Evolutionary conservation across 2,113 vertebrate species (phyloP), one percentile per base, ranked within the genome.

Genomic region (Cynopterus brachyotis): DNA sequence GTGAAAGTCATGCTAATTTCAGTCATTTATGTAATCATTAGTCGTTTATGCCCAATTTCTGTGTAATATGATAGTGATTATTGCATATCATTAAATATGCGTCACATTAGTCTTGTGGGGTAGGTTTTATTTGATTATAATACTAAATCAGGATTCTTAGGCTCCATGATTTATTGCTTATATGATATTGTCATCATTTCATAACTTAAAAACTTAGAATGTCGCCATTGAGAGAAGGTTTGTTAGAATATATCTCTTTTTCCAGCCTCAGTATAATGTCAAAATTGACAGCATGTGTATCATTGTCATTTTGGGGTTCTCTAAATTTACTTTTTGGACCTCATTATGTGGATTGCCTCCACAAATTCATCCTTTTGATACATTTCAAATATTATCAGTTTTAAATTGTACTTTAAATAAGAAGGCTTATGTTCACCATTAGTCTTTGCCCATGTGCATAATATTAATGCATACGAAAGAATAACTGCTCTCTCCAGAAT

Each of bases 1-100:
- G 75, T 69, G 45, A 91, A 96, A 96, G 45, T 88, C 91, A 70
- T 59, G 55, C 53, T 95, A 91, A 95, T 94, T 95, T 94, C 59
- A 90, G 69, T 75, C 75, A 89, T 94, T 95, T 87, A 75, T 37
- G 37, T 83, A 92, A 87, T 96, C 80, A 83, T 87, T 95, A 87
- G 91, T 47, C 64, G 84, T 96, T 96, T 92, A 87, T 95, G 20
- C 64, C 53, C 90, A 84, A 84, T 90, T 87, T 45, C 69, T 66
- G 37, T 90, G 88, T 59, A 90, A 88, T 69, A 64, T n/a, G 30
- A 64, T 59, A 72, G 66, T 67, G 75, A 81, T 88, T 95, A 70
- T 57, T 57, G 66, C 70, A 72, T 96, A 28, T 50, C 62, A 64
- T 94, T 95, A 79, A 84, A 40, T 89, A 85, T 2, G 22, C 37